These are phyloP conservation scores for Galago senegalensis DNA, from an alignment of 2,797 vertebrate genomes.

Conservation along the genomic window DNA sequence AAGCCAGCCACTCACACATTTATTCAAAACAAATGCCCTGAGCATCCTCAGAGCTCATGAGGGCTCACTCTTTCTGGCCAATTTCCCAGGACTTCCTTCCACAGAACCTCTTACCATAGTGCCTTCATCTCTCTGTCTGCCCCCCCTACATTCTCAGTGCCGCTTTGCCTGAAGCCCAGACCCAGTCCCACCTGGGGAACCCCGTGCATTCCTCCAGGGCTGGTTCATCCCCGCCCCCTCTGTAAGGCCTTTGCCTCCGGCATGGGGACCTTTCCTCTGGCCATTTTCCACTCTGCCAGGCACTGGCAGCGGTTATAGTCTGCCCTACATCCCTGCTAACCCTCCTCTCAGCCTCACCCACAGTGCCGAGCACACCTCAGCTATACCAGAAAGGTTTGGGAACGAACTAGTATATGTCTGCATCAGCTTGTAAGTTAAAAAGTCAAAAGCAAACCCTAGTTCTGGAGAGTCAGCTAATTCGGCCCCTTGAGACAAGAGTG, in stretches of 20 bases:
- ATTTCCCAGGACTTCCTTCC: not conserved
- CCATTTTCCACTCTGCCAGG: not conserved
- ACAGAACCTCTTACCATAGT: not conserved
- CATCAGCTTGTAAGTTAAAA: constrained; percentile 27
- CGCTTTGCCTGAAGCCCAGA: not conserved
- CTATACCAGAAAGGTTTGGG: not conserved
- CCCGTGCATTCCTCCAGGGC: not conserved
- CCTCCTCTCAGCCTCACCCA: accelerated
- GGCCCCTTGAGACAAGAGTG: constrained; percentile 54
- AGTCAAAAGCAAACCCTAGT: constrained; percentile 52
- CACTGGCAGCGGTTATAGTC: accelerated
- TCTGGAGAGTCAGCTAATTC: constrained; percentile 43
- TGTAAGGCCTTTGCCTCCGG: accelerated
- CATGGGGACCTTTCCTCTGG: not conserved
- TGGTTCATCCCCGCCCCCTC: not conserved
- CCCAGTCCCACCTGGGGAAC: not conserved
- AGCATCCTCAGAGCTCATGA: not conserved
- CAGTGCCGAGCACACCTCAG: not conserved
- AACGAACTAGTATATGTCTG: not conserved
- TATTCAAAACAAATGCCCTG: not conserved
- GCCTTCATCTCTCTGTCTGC: not conserved
- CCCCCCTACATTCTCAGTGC: not conserved
- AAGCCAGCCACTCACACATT: not conserved
- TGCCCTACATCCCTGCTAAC: not conserved
- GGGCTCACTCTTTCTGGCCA: not conserved